Evolutionary conservation across 2,797 vertebrate genomes (phyloP), one percentile per base, ranked within the genome.

Genomic region (Danio tinwini): DNA sequence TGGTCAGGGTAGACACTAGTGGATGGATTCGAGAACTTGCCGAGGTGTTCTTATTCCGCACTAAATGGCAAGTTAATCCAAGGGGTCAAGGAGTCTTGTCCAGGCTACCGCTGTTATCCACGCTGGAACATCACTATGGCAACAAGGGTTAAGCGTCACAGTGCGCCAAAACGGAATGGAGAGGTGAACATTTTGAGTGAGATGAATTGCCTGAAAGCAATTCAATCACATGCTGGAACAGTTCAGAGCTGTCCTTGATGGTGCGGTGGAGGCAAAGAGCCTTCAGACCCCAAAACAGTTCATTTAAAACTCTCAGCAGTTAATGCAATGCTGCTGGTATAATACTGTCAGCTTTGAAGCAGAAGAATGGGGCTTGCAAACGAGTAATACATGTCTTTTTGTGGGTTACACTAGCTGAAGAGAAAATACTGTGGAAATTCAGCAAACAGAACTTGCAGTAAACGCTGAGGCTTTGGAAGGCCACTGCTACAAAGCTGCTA

Each of bases 91-190:
- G 87, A 91, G 86, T 85, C 87, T 88, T 86, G 81, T 86, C 87
- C 69, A 45, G 78, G 78, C 78, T 85, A 53, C 71, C 69, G 84
- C 82, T 89, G 67, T 87, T 82, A 88, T 89, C 83, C 75, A 86
- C 68, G 63, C 71, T 78, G 77, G 80, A 81, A 86, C 86, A 93
- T 93, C 88, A 86, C 89, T 92, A 91, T 93, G 90, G 91, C 89
- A 91, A 93, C 92, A 68, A 83, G 84, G 83, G 80, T 89, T 85
- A 89, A 90, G 85, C 87, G 76, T 82, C 83, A 87, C 78, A 74
- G 75, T 85, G 84, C 82, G 81, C 81, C 72, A 84, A 62, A 88
- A 81, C 53, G 83, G 80, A 91, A 91, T 70, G 79, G 81, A 83
- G 83, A 50, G 5, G 82, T 77, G 81, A 88, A 86, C 78, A 76